A percentile compares a stretch with the other conserved stretches of the same genome.
Evolutionary conservation across 92 coral and sea anemone species (phyloP).

Genomic region (Pocillopora meandrina): DNA sequence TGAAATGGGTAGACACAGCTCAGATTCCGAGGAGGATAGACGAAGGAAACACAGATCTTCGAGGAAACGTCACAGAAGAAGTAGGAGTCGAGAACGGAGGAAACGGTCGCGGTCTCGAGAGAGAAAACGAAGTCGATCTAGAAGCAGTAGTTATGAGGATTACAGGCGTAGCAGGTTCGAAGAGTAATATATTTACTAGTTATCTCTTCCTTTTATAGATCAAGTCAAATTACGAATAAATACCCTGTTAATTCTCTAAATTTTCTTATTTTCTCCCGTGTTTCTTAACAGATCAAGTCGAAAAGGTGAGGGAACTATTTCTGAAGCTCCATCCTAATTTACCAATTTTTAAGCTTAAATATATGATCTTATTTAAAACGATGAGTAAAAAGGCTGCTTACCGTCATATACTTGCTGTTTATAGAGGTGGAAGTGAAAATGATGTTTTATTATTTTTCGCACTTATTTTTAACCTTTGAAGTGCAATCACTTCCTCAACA

Average conservation of each 20-base stretch:
- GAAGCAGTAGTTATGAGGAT: conserved; percentile 69
- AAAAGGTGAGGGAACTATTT: conserved; percentile 23
- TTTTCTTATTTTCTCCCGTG: not conserved
- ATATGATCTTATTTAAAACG: too few relatives aligned
- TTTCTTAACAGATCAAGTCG: conserved; percentile 29
- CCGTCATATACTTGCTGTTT: too few relatives aligned
- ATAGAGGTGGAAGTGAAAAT: too few relatives aligned
- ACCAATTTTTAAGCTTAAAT: too few relatives aligned
- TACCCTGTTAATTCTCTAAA: not conserved
- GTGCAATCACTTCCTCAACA: too few relatives aligned
- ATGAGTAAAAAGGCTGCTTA: too few relatives aligned
- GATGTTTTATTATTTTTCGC: too few relatives aligned
- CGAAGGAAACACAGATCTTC: conserved; percentile 68
- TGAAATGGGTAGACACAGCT: conserved; percentile 79
- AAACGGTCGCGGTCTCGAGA: conserved; percentile 76
- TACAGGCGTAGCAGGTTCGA: conserved; percentile 45
- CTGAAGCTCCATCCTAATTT: not conserved
- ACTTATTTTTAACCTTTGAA: too few relatives aligned
- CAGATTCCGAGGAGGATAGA: conserved; percentile 89
- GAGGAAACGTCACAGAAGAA: conserved; percentile 69
- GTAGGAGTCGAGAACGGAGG: conserved; percentile 75
- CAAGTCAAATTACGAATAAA: not conserved
- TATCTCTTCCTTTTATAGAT: too few relatives aligned
- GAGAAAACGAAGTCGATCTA: conserved; percentile 56
- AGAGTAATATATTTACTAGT: not conserved